Percentiles rank a stretch among this genome's conserved stretches.
phyloP scores from a whole-genome alignment of 2,797 vertebrate species.

The Alca torda region DNA sequence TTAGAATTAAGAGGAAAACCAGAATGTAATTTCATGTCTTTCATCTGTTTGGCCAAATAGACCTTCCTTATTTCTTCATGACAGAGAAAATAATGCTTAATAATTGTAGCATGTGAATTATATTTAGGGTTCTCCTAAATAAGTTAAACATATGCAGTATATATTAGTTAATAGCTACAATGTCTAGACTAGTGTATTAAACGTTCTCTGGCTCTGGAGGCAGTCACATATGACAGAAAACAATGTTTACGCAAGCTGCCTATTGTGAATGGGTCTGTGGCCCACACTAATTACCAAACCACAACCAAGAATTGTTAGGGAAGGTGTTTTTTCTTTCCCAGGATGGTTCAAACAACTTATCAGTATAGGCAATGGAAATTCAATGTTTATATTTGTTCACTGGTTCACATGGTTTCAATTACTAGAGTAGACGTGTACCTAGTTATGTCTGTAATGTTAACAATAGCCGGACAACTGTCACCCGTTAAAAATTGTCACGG shows the following conservation, averaged over 20 bases:
- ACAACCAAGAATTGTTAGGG: background rate
- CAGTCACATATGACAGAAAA: background rate
- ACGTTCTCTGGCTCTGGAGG: background rate
- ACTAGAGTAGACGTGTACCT: background rate
- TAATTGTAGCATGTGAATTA: background rate
- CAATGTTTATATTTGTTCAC: background rate
- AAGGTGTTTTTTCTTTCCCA: background rate
- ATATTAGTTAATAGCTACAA: background rate
- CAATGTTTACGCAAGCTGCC: background rate
- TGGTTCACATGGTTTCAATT: background rate
- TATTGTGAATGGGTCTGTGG: background rate
- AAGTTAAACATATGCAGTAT: background rate
- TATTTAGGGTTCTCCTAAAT: background rate
- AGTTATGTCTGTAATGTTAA: background rate
- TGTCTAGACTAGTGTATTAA: background rate
- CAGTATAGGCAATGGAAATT: background rate
- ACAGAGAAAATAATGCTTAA: background rate
- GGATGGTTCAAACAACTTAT: background rate
- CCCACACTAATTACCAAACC: background rate
- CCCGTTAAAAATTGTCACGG: background rate
- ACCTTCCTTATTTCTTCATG: background rate
- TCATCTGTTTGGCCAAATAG: background rate
- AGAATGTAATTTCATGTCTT: background rate
- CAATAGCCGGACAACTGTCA: background rate
- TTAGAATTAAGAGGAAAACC: background rate